Conservation (phyloP, 2,113 vertebrate species). For the Hypanus sabinus region DNA sequence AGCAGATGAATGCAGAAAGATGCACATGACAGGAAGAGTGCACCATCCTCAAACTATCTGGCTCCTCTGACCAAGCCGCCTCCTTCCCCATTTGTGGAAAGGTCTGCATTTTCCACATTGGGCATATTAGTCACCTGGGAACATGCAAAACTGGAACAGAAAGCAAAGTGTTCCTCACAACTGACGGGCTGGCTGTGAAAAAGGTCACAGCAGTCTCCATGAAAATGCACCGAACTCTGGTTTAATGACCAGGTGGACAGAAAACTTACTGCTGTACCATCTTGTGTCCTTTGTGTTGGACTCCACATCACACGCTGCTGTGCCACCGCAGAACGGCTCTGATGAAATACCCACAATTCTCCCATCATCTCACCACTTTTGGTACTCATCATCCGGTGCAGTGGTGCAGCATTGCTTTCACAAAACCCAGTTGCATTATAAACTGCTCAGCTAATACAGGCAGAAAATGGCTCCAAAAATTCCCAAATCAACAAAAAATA, state of each 20-base stretch:
- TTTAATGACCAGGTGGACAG: neutral
- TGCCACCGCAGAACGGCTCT: too few relatives aligned
- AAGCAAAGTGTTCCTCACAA: too few relatives aligned
- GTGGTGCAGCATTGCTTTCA: neutral
- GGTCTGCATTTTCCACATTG: too few relatives aligned
- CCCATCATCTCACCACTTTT: neutral
- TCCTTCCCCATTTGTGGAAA: too few relatives aligned
- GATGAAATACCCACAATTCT: neutral
- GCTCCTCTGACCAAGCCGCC: too few relatives aligned
- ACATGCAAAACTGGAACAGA: too few relatives aligned
- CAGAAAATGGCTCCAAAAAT: neutral
- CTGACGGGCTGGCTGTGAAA: too few relatives aligned
- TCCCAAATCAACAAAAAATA: neutral
- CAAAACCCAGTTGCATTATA: neutral
- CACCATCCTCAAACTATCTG: too few relatives aligned
- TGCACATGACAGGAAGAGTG: too few relatives aligned
- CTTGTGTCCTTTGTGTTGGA: neutral
- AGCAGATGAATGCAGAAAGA: too few relatives aligned
- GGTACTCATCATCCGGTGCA: neutral
- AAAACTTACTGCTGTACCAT: neutral
- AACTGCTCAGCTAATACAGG: neutral
- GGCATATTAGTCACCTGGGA: too few relatives aligned
- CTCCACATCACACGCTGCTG: neutral
- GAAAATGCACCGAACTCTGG: neutral
- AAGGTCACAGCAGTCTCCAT: neutral